Evolutionary conservation across 2,797 vertebrate genomes (phyloP).

Genomic region (Lagodon rhomboides): DNA sequence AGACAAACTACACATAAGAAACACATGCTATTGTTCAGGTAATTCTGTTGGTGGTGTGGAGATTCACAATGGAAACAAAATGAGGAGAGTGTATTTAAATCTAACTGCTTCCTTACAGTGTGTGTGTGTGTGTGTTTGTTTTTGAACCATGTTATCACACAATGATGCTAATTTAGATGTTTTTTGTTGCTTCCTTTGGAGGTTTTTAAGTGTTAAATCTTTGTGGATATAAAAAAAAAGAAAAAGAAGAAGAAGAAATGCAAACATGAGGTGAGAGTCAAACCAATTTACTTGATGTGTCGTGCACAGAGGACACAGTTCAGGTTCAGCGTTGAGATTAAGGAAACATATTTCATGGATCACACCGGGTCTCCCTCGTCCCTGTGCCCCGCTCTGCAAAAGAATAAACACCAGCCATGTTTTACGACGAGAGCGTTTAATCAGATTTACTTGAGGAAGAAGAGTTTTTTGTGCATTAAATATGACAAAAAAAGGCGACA

Average conservation of each 20-base stretch:
- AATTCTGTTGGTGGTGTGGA: slow-evolving; percentile 69
- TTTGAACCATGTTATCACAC: slow-evolving; percentile 29
- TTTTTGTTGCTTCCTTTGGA: not conserved
- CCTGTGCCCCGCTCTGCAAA: not conserved
- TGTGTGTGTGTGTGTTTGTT: slow-evolving; percentile 17
- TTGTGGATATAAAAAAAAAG: not conserved
- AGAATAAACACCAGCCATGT: not conserved
- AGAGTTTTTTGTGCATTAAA: slow-evolving; percentile 19
- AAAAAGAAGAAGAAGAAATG: not conserved
- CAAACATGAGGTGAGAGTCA: slow-evolving; percentile 14
- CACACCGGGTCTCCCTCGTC: slow-evolving; percentile 5
- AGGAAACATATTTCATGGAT: slow-evolving; percentile 30
- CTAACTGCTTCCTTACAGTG: slow-evolving; percentile 41
- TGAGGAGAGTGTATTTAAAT: slow-evolving; percentile 40
- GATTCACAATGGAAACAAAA: slow-evolving; percentile 55
- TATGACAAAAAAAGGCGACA: not conserved
- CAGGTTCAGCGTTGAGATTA: slow-evolving; percentile 22
- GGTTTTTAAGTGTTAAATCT: slow-evolving; percentile 2
- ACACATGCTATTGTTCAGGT: slow-evolving; percentile 68
- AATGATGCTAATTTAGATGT: slow-evolving; percentile 14
- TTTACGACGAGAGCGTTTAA: not conserved
- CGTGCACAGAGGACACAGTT: slow-evolving; percentile 35
- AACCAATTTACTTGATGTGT: slow-evolving; percentile 21
- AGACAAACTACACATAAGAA: slow-evolving; percentile 84
- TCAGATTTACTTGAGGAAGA: slow-evolving; percentile 5